Base-by-base conservation (phyloP, 2,113 vertebrate genomes). In the Cathartes aura region DNA sequence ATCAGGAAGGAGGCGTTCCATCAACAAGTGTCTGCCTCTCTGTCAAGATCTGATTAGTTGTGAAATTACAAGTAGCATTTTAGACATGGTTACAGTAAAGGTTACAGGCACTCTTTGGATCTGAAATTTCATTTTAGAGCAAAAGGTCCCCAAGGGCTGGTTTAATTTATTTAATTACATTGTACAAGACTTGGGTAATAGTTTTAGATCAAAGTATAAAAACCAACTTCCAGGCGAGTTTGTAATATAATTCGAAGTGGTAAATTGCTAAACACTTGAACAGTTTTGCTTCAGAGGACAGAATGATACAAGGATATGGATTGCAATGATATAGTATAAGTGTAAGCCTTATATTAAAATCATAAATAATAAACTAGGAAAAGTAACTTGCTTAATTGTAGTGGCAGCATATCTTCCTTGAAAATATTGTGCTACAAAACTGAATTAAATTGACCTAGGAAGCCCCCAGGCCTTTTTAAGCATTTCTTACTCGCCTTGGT, bases 111-210 rank as follows among this genome's bases (percentile, higher is more conserved):
- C 94, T 97, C 89, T 89, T 96, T 95, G 97, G 95, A 93, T 97
- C 96, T 96, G 64, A 98, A 98, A 98, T 98, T 98, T 98, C 97
- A 97, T 98, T 98, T 98, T 92, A 82, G 79, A 98, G 96, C 89
- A 96, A 98, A 95, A 96, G 96, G 94, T 97, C 98, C 98, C 97
- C 90, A 91, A 94, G 98, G 98, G 97, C 92, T 98, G 87, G 81
- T 97, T 98, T 97, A 97, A 98, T 98, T 98, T 98, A 98, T 98
- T 98, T 98, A 98, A 98, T 98, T 98, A 98, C 67, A 90, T 87
- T 66, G 68, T 97, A 91, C 89, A 98, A 97, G 96, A 80, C 95
- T 92, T 93, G 91, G 94, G 91, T 98, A 98, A 98, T 98, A 95
- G 98, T 98, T 98, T 98, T 98, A 97, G 96, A 97, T 98, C 56